Evolutionary conservation across 2,113 vertebrate genomes (phyloP).

Genomic region (Catharus minimus): DNA sequence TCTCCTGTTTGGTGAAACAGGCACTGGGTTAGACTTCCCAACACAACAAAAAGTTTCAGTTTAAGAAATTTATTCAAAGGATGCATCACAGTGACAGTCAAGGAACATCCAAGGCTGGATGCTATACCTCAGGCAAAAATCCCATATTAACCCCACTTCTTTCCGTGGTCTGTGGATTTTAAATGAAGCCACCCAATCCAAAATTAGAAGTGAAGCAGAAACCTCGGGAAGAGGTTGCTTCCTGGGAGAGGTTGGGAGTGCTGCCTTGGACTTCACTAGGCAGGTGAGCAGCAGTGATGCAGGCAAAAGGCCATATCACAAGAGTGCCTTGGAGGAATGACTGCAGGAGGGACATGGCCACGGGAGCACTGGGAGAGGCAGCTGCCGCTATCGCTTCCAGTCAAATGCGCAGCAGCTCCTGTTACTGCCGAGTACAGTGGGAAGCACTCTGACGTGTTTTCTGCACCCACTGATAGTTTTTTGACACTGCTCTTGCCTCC

Average conservation of each 20-base stretch:
- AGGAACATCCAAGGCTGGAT: neutral
- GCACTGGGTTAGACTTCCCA: neutral
- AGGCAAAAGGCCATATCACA: neutral
- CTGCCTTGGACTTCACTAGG: neutral
- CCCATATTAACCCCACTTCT: neutral
- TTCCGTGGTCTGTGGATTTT: neutral
- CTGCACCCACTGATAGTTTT: neutral
- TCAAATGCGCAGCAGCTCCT: neutral
- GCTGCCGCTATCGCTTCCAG: neutral
- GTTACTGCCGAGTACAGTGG: rapidly evolving
- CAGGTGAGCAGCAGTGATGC: neutral
- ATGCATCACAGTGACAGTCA: rapidly evolving
- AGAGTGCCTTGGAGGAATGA: rapidly evolving
- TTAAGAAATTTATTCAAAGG: neutral
- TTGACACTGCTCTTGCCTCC: neutral
- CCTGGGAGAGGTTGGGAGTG: neutral
- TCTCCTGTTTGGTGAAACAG: neutral
- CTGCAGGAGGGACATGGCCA: neutral
- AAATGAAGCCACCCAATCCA: neutral
- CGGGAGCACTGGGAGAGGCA: rapidly evolving
- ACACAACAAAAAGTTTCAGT: neutral
- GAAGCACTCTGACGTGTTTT: neutral
- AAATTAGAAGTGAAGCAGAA: neutral
- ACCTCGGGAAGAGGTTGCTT: rapidly evolving
- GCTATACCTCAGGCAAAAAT: neutral